Evolutionary conservation across 2,113 vertebrate genomes (phyloP).

Genomic region (Upupa epops): DNA sequence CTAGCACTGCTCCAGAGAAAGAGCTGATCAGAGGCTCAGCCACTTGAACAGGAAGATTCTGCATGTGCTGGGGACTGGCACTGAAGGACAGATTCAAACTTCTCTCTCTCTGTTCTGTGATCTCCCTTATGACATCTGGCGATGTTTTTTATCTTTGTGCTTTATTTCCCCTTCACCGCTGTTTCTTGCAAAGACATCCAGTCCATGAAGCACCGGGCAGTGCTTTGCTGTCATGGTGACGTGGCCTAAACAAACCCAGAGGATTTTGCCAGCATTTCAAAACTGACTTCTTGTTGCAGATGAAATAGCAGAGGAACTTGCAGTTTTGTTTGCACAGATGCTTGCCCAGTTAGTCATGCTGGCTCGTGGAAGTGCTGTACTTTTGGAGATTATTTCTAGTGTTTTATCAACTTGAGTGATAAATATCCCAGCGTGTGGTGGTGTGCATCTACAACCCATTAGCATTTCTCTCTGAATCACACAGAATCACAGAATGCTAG

Average conservation of each 20-base stretch:
- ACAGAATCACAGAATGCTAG: too few relatives aligned
- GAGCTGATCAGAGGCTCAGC: neutral
- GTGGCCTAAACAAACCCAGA: conserved; percentile 16
- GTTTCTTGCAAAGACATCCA: neutral
- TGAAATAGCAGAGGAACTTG: conserved; percentile 19
- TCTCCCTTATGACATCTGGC: neutral
- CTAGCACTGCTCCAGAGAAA: neutral
- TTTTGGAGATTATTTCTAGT: neutral
- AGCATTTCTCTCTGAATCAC: neutral
- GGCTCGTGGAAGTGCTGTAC: neutral
- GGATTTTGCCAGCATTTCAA: conserved; percentile 36
- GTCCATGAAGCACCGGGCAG: neutral
- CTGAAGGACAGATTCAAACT: fast-evolving
- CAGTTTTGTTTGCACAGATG: neutral
- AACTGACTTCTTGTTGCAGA: conserved; percentile 1
- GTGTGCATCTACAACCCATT: neutral
- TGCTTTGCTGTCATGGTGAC: conserved; percentile 59
- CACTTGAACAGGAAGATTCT: neutral
- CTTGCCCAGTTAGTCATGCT: neutral
- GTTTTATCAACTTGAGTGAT: neutral
- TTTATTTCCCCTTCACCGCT: neutral
- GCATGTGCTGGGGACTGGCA: fast-evolving
- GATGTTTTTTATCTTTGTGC: neutral
- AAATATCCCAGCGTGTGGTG: fast-evolving
- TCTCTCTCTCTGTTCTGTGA: neutral